A percentile compares a stretch with the other conserved stretches of the same genome.
phyloP scores from a whole-genome alignment of 1,140 invertebrate genomes.

The Drosophila eugracilis region DNA sequence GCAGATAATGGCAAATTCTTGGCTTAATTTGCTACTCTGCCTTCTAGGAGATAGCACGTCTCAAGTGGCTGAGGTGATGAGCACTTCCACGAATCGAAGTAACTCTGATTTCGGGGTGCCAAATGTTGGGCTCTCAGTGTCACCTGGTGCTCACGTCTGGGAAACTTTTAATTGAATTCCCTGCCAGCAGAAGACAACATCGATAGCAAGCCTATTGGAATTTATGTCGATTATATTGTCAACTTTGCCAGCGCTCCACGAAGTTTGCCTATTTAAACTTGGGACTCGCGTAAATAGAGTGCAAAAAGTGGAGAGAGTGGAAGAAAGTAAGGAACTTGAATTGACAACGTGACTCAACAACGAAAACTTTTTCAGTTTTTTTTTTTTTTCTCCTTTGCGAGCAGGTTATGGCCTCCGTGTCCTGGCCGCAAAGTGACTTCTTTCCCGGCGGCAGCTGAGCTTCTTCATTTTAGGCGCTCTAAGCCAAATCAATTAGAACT shows the following conservation, averaged over 20 bases:
- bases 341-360: slow-evolving; percentile 79
- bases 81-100: slow-evolving; percentile 34
- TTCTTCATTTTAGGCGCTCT: slow-evolving; percentile 31
- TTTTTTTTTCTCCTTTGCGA: neutral
- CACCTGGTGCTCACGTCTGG: slow-evolving; percentile 22
- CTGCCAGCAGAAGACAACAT: slow-evolving; percentile 22
- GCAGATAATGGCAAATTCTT: slow-evolving; percentile 39
- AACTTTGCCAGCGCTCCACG: slow-evolving; percentile 58
- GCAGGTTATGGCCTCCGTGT: slow-evolving; percentile 49
- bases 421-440: slow-evolving; percentile 43
- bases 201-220: slow-evolving; percentile 72
- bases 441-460: slow-evolving; percentile 41
- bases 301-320: slow-evolving; percentile 29
- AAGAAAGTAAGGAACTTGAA: slow-evolving; percentile 52
- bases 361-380: slow-evolving; percentile 53
- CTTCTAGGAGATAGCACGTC: slow-evolving; percentile 23
- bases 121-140: slow-evolving; percentile 8
- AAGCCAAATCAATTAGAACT: slow-evolving; percentile 81
- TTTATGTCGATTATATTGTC: slow-evolving; percentile 82
- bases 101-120: slow-evolving; percentile 5
- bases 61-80: slow-evolving; percentile 54
- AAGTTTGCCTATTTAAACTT: slow-evolving; percentile 81
- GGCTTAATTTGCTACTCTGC: slow-evolving; percentile 49
- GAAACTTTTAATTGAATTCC: slow-evolving; percentile 80
- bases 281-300: slow-evolving; percentile 66